Percentiles rank a stretch among this genome's conserved stretches.
Evolutionary conservation across 1,140 invertebrate genomes (phyloP).

Genomic region (Oedothorax gibbosus): DNA sequence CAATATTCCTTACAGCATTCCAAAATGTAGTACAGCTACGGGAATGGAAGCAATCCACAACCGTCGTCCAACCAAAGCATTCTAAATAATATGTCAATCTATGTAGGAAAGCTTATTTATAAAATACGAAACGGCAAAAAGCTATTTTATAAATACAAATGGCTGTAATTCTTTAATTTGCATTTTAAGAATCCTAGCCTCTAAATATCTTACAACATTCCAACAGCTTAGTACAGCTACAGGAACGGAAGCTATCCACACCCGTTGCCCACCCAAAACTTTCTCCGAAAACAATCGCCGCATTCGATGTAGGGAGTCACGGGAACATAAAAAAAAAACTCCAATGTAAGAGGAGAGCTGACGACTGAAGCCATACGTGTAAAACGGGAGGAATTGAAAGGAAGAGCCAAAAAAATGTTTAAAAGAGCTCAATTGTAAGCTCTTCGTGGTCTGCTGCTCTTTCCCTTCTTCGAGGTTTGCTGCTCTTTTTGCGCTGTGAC

Average conservation of each 20-base stretch:
- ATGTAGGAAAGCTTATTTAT: too few relatives aligned
- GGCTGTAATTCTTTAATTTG: too few relatives aligned
- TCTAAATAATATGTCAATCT: too few relatives aligned
- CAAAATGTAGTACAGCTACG: too few relatives aligned
- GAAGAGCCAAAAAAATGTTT: constrained; percentile 3
- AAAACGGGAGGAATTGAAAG: constrained; percentile 20
- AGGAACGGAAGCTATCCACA: neutral
- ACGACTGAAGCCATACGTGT: constrained; percentile 42
- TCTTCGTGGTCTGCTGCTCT: constrained; percentile 37
- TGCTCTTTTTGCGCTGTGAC: neutral
- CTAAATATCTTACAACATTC: too few relatives aligned
- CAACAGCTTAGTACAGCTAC: neutral
- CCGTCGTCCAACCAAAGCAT: too few relatives aligned
- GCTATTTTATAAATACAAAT: too few relatives aligned
- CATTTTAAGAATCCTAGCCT: too few relatives aligned
- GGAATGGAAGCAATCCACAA: too few relatives aligned
- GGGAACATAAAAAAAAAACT: constrained; percentile 1
- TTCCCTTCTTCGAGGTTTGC: neutral
- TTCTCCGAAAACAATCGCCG: constrained; percentile 27
- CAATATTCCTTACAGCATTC: too few relatives aligned
- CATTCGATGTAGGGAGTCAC: neutral
- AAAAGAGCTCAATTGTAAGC: constrained; percentile 27
- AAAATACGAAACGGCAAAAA: too few relatives aligned
- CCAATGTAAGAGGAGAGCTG: constrained; percentile 11
- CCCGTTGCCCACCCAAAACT: neutral